Evolutionary conservation across 2,113 vertebrate genomes (phyloP).

Genomic region (Melozone crissalis): DNA sequence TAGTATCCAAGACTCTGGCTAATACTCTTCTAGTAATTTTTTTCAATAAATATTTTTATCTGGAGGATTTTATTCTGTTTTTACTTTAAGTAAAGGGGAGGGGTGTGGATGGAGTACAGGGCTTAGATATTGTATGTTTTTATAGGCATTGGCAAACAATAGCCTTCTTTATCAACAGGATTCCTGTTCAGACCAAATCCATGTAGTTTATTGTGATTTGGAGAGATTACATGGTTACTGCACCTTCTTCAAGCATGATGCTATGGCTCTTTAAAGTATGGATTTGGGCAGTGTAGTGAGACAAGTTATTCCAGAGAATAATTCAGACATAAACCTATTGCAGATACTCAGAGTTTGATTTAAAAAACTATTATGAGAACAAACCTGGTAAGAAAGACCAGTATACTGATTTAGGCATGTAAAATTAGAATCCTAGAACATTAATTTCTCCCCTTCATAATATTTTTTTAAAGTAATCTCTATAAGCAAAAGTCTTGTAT

Average conservation of each 20-base stretch:
- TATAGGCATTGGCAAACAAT: not conserved
- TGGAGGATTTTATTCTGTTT: not conserved
- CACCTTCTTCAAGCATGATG: not conserved
- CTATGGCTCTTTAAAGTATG: not conserved
- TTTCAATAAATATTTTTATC: not conserved
- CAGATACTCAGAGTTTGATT: not conserved
- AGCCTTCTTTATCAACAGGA: not conserved
- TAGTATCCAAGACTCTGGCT: not conserved
- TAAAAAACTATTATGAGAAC: not conserved
- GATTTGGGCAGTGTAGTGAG: not conserved
- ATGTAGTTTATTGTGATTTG: not conserved
- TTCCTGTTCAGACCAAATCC: not conserved
- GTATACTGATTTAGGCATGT: not conserved
- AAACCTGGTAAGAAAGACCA: not conserved
- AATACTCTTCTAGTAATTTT: not conserved
- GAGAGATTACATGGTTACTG: not conserved
- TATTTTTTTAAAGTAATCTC: not conserved
- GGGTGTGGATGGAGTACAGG: accelerated
- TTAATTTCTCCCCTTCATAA: not conserved
- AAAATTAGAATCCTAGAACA: not conserved
- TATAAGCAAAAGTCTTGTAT: not conserved
- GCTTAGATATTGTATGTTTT: not conserved
- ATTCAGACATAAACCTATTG: not conserved
- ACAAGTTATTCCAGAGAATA: not conserved
- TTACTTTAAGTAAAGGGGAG: not conserved